phyloP scores from a whole-genome alignment of 1,140 invertebrate genomes.

The Bombus huntii region DNA sequence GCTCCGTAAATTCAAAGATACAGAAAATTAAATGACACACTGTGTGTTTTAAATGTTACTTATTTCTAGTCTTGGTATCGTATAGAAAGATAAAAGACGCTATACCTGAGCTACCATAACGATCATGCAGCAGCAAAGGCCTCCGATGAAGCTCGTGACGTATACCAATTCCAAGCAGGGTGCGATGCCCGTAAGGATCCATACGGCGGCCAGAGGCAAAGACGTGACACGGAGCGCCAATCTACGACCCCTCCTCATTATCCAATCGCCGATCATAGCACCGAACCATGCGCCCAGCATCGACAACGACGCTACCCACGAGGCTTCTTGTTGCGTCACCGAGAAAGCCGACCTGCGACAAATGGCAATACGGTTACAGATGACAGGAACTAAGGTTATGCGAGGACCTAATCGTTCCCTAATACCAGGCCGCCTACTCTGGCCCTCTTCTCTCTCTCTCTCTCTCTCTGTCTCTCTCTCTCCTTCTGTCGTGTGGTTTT shows the following conservation, averaged over 20 bases:
- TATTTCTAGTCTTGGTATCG: no score
- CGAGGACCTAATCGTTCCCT: constrained; percentile 15
- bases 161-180: constrained; percentile 90
- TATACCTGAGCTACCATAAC: constrained; percentile 90
- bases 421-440: not conserved
- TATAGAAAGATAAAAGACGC: not conserved
- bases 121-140: constrained; percentile 90
- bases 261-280: constrained; percentile 88
- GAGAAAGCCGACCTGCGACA: constrained; percentile 83
- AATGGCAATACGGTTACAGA: constrained; percentile 42
- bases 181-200: constrained; percentile 90
- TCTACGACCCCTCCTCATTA: constrained; percentile 88
- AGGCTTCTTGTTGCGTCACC: constrained; percentile 89
- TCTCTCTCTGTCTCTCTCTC: no score
- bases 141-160: constrained; percentile 89
- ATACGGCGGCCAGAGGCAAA: constrained; percentile 88
- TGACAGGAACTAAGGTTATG: constrained; percentile 13
- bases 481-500: not conserved
- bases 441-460: no score
- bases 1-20: no score
- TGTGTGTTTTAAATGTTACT: no score
- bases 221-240: constrained; percentile 87
- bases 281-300: constrained; percentile 91
- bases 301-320: constrained; percentile 91
- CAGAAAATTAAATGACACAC: no score